Evolutionary conservation across 2,797 vertebrate species (phyloP), one percentile per base, ranked within the genome.

Genomic region (Platalea minor): DNA sequence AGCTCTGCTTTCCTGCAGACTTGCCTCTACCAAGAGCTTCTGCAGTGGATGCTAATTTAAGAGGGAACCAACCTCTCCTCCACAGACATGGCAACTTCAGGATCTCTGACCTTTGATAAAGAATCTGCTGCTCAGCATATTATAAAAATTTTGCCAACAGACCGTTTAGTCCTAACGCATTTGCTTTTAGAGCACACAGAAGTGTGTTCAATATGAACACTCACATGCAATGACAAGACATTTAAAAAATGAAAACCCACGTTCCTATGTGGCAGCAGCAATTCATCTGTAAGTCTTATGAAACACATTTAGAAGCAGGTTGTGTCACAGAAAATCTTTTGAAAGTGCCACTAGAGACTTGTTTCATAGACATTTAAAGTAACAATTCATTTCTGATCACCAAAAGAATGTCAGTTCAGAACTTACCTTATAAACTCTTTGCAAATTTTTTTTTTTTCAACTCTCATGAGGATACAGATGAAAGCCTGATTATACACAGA

Each of bases 231-330:
- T 24, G 88, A 78, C 2, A 73, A 46, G 54, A 64, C 11, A 15
- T 75, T 57, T 78, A 31, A 94, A 81, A 97, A 95, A 92, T 69
- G 50, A 93, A 95, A 95, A 5, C 26, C 24, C 59, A 13, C 4
- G 35, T 29, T 91, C 60, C 78, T 53, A 26, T 37, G 57, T 0
- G 2, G 57, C 57, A 68, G 56, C 53, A 89, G 89, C 59, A 93
- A 78, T 53, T 90, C 73, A 73, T 33, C 33, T 75, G 3, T 15
- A 77, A 92, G 63, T 72, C 69, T 93, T 81, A 89, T 0, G 73
- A 86, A 94, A 94, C 61, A 81, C 68, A 86, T 83, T 85, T 63
- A 88, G 79, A 90, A 89, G 57, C 19, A 50, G 65, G 37, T 54
- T 73, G 33, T 59, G 65, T 19, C 65, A 89, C 61, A 46, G 48